phyloP scores from a whole-genome alignment of 2,113 vertebrate genomes.

The Ophthalmolycus amberensis region DNA sequence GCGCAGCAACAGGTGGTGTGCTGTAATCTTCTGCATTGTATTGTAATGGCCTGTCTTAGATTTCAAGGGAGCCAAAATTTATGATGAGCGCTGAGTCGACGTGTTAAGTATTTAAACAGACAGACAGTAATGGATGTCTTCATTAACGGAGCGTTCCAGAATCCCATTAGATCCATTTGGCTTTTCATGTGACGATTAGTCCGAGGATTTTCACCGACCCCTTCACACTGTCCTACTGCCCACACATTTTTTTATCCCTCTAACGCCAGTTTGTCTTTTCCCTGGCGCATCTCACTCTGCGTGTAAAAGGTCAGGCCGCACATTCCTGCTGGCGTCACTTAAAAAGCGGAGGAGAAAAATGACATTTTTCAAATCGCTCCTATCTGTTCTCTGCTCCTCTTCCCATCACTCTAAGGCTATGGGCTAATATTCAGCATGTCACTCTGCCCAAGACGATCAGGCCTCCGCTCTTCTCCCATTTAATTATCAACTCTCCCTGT shows the following conservation, averaged over 20 bases:
- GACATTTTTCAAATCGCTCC: conserved; percentile 70
- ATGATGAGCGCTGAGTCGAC: conserved; percentile 6
- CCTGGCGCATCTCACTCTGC: conserved; percentile 32
- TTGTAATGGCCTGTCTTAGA: conserved; percentile 36
- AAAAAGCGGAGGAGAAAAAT: conserved; percentile 62
- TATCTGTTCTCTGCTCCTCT: conserved; percentile 44
- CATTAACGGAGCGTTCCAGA: conserved; percentile 27
- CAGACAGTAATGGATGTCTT: conserved; percentile 24
- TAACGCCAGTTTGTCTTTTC: conserved; percentile 48
- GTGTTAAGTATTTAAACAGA: conserved; percentile 51
- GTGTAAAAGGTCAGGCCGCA: conserved; percentile 69
- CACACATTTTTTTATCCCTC: conserved; percentile 40
- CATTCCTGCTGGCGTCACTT: conserved; percentile 56
- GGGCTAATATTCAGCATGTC: conserved; percentile 61
- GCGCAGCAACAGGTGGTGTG: conserved; percentile 56
- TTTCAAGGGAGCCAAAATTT: conserved; percentile 48
- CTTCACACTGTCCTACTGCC: background rate
- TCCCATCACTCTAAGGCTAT: conserved; percentile 39
- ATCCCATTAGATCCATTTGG: conserved; percentile 48
- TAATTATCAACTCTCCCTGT: conserved; percentile 55
- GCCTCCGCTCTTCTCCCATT: conserved; percentile 46
- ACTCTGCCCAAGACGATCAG: conserved; percentile 48
- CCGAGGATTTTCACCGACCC: conserved; percentile 21
- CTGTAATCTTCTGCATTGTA: conserved; percentile 36
- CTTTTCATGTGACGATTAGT: conserved; percentile 49